Base-by-base conservation (phyloP, 1,140 invertebrate species). In the Temnothorax nylanderi region DNA sequence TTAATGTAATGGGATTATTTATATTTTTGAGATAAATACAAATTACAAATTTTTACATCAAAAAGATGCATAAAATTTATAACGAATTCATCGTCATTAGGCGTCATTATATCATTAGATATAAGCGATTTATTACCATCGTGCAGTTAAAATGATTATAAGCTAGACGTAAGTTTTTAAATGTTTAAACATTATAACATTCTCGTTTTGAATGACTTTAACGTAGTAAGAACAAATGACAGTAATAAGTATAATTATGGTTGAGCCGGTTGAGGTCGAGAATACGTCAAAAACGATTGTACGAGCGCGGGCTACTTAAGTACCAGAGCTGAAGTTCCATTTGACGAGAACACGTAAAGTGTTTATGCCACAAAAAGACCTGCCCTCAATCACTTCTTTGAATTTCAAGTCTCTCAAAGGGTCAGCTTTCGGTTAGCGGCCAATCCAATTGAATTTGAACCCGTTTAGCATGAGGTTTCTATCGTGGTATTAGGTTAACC, bases 381-480 rank as follows among this genome's bases (percentile, higher is more conserved):
- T 37, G 56, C 13, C 16, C 10, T 18, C 56, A 21, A 82, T 71
- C 16, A 62, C 44, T 81, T 71, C 49, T 49, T 74, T 65, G 54
- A 87, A 76, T 82, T 69, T 21, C 62, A 11, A 75, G 41, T 60
- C 37, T 13, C 32, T 75, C 80, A 49, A 62, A 84, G 54, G 69
- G 44, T 84, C 80, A 60, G 54, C 69, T 84, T 84, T 75, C 26
- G 69, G 67, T 49, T 60, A 72, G 67, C 41, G 54, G 41, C 41
- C 80, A 49, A 84, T 74, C 44, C 69, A 84, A 84, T 84, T 47
- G 80, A 84, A 74, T 84, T 84, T 75, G 69, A 62, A 60, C 44
- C 69, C 69, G 69, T 72, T 71, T 71, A 58, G 67, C 67, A 58
- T 75, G 69, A 75, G 56, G 26, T 75, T 82, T 84, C 54, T 49